A percentile compares a stretch with the other conserved stretches of the same genome.
Conservation (phyloP, 1,140 invertebrate genomes). For the Drosophila takahashii region DNA sequence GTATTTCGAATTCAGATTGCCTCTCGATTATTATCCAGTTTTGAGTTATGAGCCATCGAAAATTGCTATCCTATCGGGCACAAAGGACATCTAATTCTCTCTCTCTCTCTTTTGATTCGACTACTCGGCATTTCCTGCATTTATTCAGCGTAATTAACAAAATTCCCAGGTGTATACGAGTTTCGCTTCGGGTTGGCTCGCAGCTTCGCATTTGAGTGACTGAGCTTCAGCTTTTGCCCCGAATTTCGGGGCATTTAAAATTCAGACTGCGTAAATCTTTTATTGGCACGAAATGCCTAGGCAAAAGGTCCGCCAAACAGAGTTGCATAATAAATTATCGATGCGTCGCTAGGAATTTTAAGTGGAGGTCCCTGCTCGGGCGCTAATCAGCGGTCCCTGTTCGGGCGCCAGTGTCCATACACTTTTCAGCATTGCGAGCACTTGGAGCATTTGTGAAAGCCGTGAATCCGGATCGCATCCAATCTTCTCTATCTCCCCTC, state of each 20-base stretch:
- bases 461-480: background rate
- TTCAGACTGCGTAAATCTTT: conserved; percentile 78
- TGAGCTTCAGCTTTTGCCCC: conserved; percentile 4
- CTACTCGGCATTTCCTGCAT: conserved; percentile 68
- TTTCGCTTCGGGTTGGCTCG: conserved; percentile 5
- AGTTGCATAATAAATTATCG: conserved; percentile 81
- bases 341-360: conserved; percentile 75
- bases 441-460: too few relatives aligned
- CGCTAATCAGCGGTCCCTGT: conserved; percentile 64
- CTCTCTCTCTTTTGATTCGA: conserved; percentile 6
- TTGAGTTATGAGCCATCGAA: conserved; percentile 35
- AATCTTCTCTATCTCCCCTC: background rate
- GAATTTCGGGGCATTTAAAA: conserved; percentile 63
- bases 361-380: conserved; percentile 43
- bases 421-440: background rate
- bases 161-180: conserved; percentile 75
- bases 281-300: conserved; percentile 77
- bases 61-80: background rate
- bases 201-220: background rate
- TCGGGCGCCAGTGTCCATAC: conserved; percentile 20
- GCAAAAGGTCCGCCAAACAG: conserved; percentile 67
- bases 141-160: conserved; percentile 80
- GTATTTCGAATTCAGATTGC: conserved; percentile 40
- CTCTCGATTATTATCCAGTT: conserved; percentile 37
- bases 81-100: conserved; percentile 1